Conservation (phyloP, 1,140 invertebrate genomes). For the Conus betulinus region DNA sequence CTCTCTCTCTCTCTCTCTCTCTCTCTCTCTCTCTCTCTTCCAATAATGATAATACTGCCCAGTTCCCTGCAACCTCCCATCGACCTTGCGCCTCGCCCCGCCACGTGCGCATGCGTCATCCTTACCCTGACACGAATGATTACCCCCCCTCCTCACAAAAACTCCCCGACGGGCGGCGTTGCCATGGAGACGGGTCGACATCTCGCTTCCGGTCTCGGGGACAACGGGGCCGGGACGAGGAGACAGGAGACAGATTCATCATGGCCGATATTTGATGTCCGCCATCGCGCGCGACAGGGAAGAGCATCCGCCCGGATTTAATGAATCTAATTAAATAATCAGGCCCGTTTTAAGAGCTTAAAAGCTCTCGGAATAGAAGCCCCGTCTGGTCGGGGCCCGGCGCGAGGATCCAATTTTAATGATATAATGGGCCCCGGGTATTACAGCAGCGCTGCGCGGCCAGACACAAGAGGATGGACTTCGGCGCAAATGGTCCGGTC, state of each 20-base stretch:
- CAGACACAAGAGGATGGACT: no score
- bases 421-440: background rate
- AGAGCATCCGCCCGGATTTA: slow-evolving; percentile 10
- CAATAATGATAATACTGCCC: no score
- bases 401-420: slow-evolving; percentile 20
- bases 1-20: no score
- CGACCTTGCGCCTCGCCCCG: background rate
- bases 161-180: background rate
- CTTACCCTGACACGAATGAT: slow-evolving; percentile 4
- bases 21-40: no score
- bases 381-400: background rate
- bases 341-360: slow-evolving; percentile 20
- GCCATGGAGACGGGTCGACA: slow-evolving; percentile 17
- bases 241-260: slow-evolving; percentile 2
- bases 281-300: background rate
- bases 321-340: slow-evolving; percentile 38
- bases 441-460: background rate
- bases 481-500: background rate
- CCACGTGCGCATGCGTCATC: slow-evolving; percentile 38
- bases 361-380: background rate
- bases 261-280: slow-evolving; percentile 31
- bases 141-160: slow-evolving; percentile 13
- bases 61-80: background rate
- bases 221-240: background rate
- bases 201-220: slow-evolving; percentile 31